Percentiles rank a stretch among this genome's conserved stretches.
Evolutionary conservation across 2,888 invertebrate species (phyloP).

Genomic region (Dryobotodes eremita): DNA sequence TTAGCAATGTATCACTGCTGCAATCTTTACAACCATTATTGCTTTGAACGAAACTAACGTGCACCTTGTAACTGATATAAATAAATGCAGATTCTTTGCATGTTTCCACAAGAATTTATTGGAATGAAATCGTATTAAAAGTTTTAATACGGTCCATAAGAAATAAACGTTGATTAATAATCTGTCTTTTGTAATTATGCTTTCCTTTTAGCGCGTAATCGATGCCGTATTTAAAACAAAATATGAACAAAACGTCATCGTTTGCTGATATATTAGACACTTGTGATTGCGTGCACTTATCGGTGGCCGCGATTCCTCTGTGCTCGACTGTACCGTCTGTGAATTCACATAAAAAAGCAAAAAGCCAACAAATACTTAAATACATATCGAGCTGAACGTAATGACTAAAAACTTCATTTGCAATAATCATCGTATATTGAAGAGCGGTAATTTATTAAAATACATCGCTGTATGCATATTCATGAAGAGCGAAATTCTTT

Average conservation of each 20-base stretch:
- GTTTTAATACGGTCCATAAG: conserved; percentile 11
- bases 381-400: conserved; percentile 36
- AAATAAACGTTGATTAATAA: conserved; percentile 32
- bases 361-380: conserved; percentile 47
- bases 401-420: conserved; percentile 59
- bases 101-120: conserved; percentile 25
- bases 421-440: conserved; percentile 54
- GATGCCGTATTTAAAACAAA: conserved; percentile 26
- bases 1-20: conserved; percentile 58
- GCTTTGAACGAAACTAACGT: conserved; percentile 55
- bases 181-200: conserved; percentile 30
- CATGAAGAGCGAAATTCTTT: conserved; percentile 69
- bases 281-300: conserved; percentile 29
- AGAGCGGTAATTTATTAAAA: conserved; percentile 54
- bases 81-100: conserved; percentile 48
- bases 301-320: neutral
- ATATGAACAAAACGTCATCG: conserved; percentile 34
- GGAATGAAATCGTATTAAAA: conserved; percentile 30
- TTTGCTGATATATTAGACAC: conserved; percentile 28
- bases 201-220: conserved; percentile 29
- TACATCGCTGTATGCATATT: conserved; percentile 70
- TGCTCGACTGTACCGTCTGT: conserved; percentile 39
- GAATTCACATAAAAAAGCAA: conserved; percentile 36
- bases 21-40: conserved; percentile 62
- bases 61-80: conserved; percentile 48